Evolutionary conservation across 2,113 vertebrate species (phyloP).

Genomic region (Opisthocomus hoazin): DNA sequence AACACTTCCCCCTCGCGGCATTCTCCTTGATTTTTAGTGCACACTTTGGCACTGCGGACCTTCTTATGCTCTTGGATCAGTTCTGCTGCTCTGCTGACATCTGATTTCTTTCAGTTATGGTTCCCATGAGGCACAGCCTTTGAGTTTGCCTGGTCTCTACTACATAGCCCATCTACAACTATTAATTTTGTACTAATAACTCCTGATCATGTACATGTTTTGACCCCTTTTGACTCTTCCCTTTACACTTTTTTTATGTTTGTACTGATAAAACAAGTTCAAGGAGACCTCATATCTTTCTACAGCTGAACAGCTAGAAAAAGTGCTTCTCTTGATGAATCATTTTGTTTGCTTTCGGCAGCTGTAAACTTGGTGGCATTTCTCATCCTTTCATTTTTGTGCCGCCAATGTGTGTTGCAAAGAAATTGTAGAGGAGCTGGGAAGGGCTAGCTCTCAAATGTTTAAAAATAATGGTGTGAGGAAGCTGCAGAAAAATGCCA

Average conservation of each 20-base stretch:
- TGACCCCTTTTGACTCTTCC: not conserved
- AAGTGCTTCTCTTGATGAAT: not conserved
- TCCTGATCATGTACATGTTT: not conserved
- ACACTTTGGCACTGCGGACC: not conserved
- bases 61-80: not conserved
- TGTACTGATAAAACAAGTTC: not conserved
- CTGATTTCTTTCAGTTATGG: not conserved
- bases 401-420: not conserved
- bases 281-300: not conserved
- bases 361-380: not conserved
- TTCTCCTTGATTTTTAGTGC: not conserved
- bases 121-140: not conserved
- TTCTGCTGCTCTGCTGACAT: not conserved
- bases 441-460: not conserved
- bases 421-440: not conserved
- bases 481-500: not conserved
- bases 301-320: not conserved
- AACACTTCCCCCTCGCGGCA: not conserved
- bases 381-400: not conserved
- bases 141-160: fast-evolving
- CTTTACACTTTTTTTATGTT: not conserved
- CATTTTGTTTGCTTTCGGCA: not conserved
- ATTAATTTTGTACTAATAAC: not conserved
- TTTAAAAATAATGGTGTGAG: not conserved
- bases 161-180: not conserved